These are phyloP conservation scores for Pyrocephalus nanus DNA, from an alignment of 2,797 vertebrate genomes.

Conservation along the genomic window DNA sequence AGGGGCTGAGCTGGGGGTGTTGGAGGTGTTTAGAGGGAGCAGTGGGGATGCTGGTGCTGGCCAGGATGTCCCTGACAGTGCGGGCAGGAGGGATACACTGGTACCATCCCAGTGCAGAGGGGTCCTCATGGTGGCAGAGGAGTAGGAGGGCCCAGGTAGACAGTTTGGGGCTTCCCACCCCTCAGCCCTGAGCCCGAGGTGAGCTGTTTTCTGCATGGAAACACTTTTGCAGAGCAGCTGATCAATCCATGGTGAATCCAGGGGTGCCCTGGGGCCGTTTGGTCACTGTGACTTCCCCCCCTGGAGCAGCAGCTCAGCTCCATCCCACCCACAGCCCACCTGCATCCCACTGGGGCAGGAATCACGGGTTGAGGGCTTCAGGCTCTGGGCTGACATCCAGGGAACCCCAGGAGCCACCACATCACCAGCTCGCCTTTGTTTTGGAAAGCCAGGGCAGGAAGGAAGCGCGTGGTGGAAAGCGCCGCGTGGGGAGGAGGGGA, in stretches of 20 bases:
- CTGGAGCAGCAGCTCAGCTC: neutral
- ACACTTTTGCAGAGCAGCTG: neutral
- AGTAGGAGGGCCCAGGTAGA: rapidly evolving
- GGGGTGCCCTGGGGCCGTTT: rapidly evolving
- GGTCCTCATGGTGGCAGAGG: rapidly evolving
- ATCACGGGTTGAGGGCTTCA: rapidly evolving
- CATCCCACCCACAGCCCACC: neutral
- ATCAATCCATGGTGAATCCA: neutral
- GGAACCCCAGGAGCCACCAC: slow-evolving; percentile 7
- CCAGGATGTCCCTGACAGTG: neutral
- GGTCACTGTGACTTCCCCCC: neutral
- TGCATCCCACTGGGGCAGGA: neutral
- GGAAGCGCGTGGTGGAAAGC: slow-evolving; percentile 31
- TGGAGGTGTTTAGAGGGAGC: neutral
- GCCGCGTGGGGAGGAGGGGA: neutral
- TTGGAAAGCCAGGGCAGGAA: slow-evolving; percentile 54
- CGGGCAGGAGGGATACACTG: too few species aligned
- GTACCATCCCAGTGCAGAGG: rapidly evolving
- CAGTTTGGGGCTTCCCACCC: neutral
- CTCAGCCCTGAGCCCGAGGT: neutral
- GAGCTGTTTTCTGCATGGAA: rapidly evolving
- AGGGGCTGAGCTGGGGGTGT: neutral
- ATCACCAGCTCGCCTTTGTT: slow-evolving; percentile 27
- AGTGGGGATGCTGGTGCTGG: neutral
- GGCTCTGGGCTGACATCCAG: neutral